Percentiles rank a stretch among this genome's conserved stretches.
Conservation (phyloP, 2,888 invertebrate species). For the Elmis aenea region DNA sequence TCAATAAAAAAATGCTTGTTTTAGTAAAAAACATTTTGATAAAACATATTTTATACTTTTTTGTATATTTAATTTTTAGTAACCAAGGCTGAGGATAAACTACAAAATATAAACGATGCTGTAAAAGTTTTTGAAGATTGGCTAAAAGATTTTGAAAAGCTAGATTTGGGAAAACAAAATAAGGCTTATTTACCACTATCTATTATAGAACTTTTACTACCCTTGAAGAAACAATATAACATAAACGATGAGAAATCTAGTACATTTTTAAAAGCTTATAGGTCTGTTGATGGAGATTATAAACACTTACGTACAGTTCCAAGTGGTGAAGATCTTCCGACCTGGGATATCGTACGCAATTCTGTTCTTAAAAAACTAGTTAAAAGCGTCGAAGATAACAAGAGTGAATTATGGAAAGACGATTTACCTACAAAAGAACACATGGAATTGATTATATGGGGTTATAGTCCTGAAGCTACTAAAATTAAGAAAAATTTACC, state of each 20-base stretch:
- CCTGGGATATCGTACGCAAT: conserved; percentile 74
- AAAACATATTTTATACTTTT: conserved; percentile 3
- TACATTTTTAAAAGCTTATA: conserved; percentile 61
- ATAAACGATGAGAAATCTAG: conserved; percentile 48
- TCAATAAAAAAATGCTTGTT: too few species aligned
- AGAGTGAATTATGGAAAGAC: conserved; percentile 58
- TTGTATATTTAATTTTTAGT: conserved; percentile 43
- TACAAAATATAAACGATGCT: conserved; percentile 69
- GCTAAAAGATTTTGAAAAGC: conserved; percentile 66
- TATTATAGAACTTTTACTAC: conserved; percentile 53
- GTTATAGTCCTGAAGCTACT: conserved; percentile 66
- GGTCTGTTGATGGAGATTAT: conserved; percentile 61
- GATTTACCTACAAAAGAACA: conserved; percentile 67
- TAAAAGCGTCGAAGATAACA: conserved; percentile 55
- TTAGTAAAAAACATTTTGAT: too few species aligned
- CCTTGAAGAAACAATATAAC: conserved; percentile 51
- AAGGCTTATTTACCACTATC: conserved; percentile 62
- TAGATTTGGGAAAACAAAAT: conserved; percentile 63
- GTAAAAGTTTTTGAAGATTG: conserved; percentile 67
- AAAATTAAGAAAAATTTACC: conserved; percentile 59
- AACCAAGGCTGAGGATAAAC: conserved; percentile 70
- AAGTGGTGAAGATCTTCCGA: conserved; percentile 50
- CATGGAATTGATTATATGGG: conserved; percentile 66
- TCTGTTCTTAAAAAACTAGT: conserved; percentile 55
- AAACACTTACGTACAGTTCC: conserved; percentile 65